A percentile compares a stretch with the other conserved stretches of the same genome.
Conservation (phyloP, 2,888 invertebrate species). For the Agrochola litura region DNA sequence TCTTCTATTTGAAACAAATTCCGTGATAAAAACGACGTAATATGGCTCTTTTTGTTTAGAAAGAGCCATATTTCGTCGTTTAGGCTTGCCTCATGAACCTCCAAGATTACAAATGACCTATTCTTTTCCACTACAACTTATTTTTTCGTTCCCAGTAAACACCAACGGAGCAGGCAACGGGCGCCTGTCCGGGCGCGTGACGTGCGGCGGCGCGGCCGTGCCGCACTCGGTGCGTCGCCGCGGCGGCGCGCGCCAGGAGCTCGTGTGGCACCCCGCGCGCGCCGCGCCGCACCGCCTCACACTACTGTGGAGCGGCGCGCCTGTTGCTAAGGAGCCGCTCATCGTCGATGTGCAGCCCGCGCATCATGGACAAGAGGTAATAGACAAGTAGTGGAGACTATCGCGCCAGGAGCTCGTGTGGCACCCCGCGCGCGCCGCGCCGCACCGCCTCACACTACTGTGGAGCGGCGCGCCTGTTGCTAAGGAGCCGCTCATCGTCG, state of each 20-base stretch:
- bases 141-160: conserved; percentile 88
- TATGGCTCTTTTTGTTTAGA: too few species aligned
- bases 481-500: conserved; percentile 89
- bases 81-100: too few species aligned
- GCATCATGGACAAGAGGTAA: conserved; percentile 93
- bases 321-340: conserved; percentile 90
- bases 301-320: conserved; percentile 96
- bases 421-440: conserved; percentile 96
- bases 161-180: conserved; percentile 96
- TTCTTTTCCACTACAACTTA: neutral
- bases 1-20: too few species aligned
- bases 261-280: conserved; percentile 96
- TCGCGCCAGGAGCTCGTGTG: too few species aligned
- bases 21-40: too few species aligned
- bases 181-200: conserved; percentile 94
- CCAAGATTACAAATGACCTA: neutral
- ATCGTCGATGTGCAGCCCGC: conserved; percentile 91
- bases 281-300: conserved; percentile 97
- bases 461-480: conserved; percentile 95
- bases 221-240: conserved; percentile 95
- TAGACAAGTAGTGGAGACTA: too few species aligned
- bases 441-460: conserved; percentile 95
- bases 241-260: conserved; percentile 93
- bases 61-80: too few species aligned
- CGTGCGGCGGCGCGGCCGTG: conserved; percentile 95